These are phyloP conservation scores for Pseudomyrmex dendroicus DNA, from an alignment of 1,140 invertebrate genomes.

Conservation along the genomic window DNA sequence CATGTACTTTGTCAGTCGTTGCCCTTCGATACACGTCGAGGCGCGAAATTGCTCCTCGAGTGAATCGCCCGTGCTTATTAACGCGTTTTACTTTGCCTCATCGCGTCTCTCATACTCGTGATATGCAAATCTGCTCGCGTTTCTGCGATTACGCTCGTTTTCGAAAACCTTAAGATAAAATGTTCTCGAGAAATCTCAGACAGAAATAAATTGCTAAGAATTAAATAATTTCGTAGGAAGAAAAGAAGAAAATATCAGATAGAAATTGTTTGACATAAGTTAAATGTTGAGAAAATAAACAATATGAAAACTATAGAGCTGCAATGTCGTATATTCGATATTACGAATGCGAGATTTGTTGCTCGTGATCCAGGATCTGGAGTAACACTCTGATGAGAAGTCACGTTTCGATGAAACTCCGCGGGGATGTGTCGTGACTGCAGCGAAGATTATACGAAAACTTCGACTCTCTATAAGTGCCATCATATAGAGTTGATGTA, in stretches of 20 bases:
- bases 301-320: background rate
- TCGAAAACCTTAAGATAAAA: slow-evolving; percentile 17
- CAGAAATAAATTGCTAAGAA: background rate
- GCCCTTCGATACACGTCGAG: slow-evolving; percentile 65
- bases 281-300: background rate
- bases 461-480: slow-evolving; percentile 69
- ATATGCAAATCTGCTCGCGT: slow-evolving; percentile 40
- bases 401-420: slow-evolving; percentile 72
- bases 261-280: background rate
- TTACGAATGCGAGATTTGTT: slow-evolving; percentile 36
- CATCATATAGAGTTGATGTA: slow-evolving; percentile 63
- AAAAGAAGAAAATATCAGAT: background rate
- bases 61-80: slow-evolving; percentile 62
- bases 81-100: slow-evolving; percentile 18
- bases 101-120: background rate
- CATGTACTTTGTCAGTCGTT: slow-evolving; percentile 65
- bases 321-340: background rate
- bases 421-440: slow-evolving; percentile 70
- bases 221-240: background rate
- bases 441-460: slow-evolving; percentile 70
- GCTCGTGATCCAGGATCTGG: slow-evolving; percentile 29
- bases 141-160: slow-evolving; percentile 63
- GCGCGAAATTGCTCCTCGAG: slow-evolving; percentile 59
- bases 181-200: background rate
- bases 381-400: slow-evolving; percentile 71